Evolutionary conservation across 1,140 invertebrate genomes (phyloP), one percentile per base, ranked within the genome.

Genomic region (Solen grandis): DNA sequence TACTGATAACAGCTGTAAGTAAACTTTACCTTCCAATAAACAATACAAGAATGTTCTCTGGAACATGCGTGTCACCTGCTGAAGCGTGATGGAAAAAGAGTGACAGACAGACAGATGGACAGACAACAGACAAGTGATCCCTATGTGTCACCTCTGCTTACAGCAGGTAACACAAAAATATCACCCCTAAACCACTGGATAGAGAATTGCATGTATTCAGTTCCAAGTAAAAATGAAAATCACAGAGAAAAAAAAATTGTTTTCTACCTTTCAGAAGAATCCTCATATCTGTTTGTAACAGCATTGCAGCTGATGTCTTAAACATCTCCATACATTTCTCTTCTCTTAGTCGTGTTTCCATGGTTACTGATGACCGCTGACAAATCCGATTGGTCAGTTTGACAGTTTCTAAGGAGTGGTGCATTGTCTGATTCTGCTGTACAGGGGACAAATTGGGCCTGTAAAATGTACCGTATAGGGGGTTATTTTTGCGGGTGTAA

Each of bases 371-470:
- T 76, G 77, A 86, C 66, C 88, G 88, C 82, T 90, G 89, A 10
- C 88, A 50, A 27, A 90, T 76, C 57, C 84, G 82, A 66, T 89
- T 89, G 50, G 83, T 55, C 38, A 85, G 52, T 65, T 90, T 86
- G 19, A 87, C 62, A 50, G 86, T 85, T 22, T 84, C 86, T n/a
- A 88, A 84, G 68, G 86, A 89, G 41, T 86, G 82, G 62, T 88
- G 86, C 89, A 90, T 90, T 5, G 85, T 10, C 57, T 85, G 83
- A 81, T 89, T 90, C 19, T 83, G 73, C 46, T 81, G 70, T 13
- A 90, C 84, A 16, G 87, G 84, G 8, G 88, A 88, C 59, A 82
- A n/a, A 16, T 52, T 68, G 14, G n/a, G 4, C 14, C 81, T 83
- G 57, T 29, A 57, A 52, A 50, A 22, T 36, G 69, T 46, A 54